Conservation (phyloP, 2,797 vertebrate species). For the Cephalopachus bancanus region DNA sequence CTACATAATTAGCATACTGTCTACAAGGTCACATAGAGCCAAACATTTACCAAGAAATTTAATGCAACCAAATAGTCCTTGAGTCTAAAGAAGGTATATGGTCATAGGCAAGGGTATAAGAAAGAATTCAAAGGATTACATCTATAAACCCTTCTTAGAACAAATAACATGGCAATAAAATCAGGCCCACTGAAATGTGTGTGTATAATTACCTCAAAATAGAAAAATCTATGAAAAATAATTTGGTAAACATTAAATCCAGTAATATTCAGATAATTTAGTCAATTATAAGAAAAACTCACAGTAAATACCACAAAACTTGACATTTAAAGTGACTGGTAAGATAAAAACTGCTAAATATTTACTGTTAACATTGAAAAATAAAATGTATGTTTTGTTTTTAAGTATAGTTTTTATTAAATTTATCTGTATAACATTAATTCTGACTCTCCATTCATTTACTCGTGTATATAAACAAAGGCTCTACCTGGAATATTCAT, state of each 20-base stretch:
- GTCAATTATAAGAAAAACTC: not conserved
- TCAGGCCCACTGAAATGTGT: not conserved
- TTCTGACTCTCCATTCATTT: not conserved
- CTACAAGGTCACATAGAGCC: not conserved
- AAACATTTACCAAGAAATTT: not conserved
- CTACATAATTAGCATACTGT: not conserved
- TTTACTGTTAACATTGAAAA: not conserved
- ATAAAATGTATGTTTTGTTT: not conserved
- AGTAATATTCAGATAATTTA: not conserved
- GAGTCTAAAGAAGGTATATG: not conserved
- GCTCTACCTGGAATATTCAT: not conserved
- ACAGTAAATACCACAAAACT: not conserved
- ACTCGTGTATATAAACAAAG: not conserved
- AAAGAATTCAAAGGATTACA: not conserved
- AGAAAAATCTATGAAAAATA: not conserved
- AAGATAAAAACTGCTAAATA: not conserved
- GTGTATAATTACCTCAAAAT: not conserved
- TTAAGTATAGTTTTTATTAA: not conserved
- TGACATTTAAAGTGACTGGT: not conserved
- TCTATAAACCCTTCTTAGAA: not conserved
- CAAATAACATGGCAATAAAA: not conserved
- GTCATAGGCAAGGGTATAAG: not conserved
- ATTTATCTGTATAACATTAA: slow-evolving; percentile 15
- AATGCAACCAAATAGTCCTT: not conserved
- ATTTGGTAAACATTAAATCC: not conserved